Evolutionary conservation across 2,113 vertebrate genomes (phyloP).

Genomic region (Lipophrys pholis): DNA sequence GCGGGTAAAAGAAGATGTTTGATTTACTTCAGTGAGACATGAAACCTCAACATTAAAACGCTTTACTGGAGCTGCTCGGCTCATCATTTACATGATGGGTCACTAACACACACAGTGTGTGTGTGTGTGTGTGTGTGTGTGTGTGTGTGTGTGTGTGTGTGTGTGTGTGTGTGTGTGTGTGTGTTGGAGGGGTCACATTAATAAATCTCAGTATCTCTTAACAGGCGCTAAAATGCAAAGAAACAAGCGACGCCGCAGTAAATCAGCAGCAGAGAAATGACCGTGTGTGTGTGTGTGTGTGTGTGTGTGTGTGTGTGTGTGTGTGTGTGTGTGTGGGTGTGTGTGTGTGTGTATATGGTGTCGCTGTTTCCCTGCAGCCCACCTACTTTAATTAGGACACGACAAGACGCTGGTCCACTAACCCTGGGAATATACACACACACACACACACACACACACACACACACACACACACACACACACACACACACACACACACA

Average conservation of each 20-base stretch:
- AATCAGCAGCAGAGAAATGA: background rate
- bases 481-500: background rate
- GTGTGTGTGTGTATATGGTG: too few species aligned
- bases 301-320: background rate
- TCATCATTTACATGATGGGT: conserved; percentile 66
- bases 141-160: background rate
- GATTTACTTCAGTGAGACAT: conserved; percentile 56
- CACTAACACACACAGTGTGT: conserved; percentile 19
- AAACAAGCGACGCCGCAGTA: too few species aligned
- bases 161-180: background rate
- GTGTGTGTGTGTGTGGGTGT: conserved; percentile 6
- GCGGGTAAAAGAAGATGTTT: background rate
- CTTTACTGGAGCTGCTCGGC: conserved; percentile 55
- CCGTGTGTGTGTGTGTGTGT: background rate
- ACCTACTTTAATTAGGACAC: too few species aligned
- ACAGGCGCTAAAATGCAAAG: too few species aligned
- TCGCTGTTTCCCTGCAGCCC: too few species aligned
- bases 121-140: background rate
- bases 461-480: background rate
- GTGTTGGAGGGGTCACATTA: background rate
- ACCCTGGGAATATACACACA: too few species aligned
- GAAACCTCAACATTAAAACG: conserved; percentile 47
- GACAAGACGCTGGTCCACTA: too few species aligned
- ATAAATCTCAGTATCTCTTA: too few species aligned
- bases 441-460: too few species aligned